Percentiles rank a stretch among this genome's conserved stretches.
Conservation (phyloP, 35 echinoderm and acorn worm species). For the Acanthaster planci region DNA sequence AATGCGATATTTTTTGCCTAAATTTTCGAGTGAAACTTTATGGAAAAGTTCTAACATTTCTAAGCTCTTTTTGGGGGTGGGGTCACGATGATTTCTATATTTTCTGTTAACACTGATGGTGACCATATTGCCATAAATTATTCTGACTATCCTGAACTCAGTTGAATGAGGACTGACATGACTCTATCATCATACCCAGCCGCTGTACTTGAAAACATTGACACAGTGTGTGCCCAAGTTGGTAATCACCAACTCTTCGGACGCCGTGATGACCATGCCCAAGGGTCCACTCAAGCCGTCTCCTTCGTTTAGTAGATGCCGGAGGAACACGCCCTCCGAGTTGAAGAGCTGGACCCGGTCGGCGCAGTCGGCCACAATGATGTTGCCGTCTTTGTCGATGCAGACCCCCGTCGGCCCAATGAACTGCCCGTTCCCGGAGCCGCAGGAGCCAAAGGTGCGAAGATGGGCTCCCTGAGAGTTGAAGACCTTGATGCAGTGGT, state of each 20-base stretch:
- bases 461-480: conserved; percentile 78
- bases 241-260: conserved; percentile 89
- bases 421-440: conserved; percentile 91
- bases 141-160: neutral
- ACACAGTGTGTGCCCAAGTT: conserved; percentile 98
- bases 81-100: no score
- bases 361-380: conserved; percentile 96
- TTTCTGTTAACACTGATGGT: neutral
- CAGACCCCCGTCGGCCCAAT: conserved; percentile 97
- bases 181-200: conserved; percentile 63
- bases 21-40: no score
- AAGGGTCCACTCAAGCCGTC: conserved; percentile 95
- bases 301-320: conserved; percentile 73
- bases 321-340: conserved; percentile 83
- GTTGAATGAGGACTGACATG: neutral
- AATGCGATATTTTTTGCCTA: no score
- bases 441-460: conserved; percentile 89
- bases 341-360: conserved; percentile 93
- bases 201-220: conserved; percentile 93
- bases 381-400: conserved; percentile 91
- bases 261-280: conserved; percentile 71
- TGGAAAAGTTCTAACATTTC: no score
- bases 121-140: conserved; percentile 11
- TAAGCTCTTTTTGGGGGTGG: no score
- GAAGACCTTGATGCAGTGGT: conserved; percentile 97